Base-by-base conservation (phyloP, 2,797 vertebrate genomes). In the Percopsis omiscomaycus region DNA sequence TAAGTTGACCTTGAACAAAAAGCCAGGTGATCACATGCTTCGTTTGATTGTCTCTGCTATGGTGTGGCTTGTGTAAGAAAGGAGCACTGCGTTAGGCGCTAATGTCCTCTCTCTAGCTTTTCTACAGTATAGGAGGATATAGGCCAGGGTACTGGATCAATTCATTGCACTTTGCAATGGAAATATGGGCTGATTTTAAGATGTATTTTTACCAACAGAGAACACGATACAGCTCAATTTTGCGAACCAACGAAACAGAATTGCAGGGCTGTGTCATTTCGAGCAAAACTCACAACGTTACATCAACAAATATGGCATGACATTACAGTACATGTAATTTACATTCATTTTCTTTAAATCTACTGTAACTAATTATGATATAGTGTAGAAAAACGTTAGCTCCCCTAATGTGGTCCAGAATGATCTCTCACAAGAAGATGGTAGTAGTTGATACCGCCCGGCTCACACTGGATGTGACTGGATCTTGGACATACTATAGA, bases 181-280 rank as follows among this genome's bases (percentile, higher is more conserved):
- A 94, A 94, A 94, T 92, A 83, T 86, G 86, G 89, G 90, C 88
- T 95, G 93, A 95, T 95, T 95, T 93, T 93, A 92, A 93, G 92
- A 83, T 77, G 84, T 91, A 93, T 94, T 92, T 94, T 91, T 94
- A 90, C 86, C 91, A 90, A 87, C 87, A 92, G 85, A 92, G 90
- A 94, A 90, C 86, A 89, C 86, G 89, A 92, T 75, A 80, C 82
- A 63, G 89, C 88, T 90, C 89, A 81, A 91, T 90, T 87, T 85
- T 64, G 61, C 64, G 61, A 69, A 73, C 58, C 9, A 49, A 53
- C 32, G 65, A 71, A 69, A 61, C 64, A 77, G 71, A 67, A 53
- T 44, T 22, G 72, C 37, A 37, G 37, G 9, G 37, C 37, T 2
- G 37, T 37, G 37, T 37, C 37, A 37, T 37, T 5, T 37, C 5